phyloP scores from a whole-genome alignment of 92 coral and sea anemone genomes.

The Porites evermanni region DNA sequence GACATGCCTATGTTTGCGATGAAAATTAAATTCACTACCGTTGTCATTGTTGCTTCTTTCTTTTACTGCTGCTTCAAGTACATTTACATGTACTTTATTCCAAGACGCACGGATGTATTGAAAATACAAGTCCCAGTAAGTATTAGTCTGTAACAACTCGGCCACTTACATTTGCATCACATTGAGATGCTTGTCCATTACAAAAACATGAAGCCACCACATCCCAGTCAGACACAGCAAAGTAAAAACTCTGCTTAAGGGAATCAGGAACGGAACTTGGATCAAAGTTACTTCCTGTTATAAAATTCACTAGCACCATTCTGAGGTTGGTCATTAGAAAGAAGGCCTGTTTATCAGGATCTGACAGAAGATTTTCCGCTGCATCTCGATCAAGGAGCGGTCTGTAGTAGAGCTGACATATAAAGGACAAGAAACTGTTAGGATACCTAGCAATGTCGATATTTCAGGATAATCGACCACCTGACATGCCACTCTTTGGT shows the following conservation, averaged over 20 bases:
- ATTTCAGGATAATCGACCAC: too few species aligned
- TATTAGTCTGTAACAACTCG: not conserved
- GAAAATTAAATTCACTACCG: too few species aligned
- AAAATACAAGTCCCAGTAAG: too few species aligned
- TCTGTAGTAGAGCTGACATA: slow-evolving; percentile 33
- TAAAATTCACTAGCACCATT: slow-evolving; percentile 73
- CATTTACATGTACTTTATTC: too few species aligned
- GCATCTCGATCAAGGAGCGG: slow-evolving; percentile 71
- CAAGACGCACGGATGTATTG: too few species aligned
- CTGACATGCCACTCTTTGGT: too few species aligned
- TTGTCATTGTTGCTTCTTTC: too few species aligned
- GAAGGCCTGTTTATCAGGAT: slow-evolving; percentile 60
- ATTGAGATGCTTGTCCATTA: slow-evolving; percentile 88
- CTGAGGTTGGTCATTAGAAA: slow-evolving; percentile 87
- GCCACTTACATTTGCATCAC: slow-evolving; percentile 65
- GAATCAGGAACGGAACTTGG: slow-evolving; percentile 34
- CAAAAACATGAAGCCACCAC: slow-evolving; percentile 85
- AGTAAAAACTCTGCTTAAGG: slow-evolving; percentile 63
- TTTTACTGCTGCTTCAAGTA: too few species aligned
- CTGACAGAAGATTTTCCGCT: slow-evolving; percentile 29
- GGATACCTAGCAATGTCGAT: not conserved
- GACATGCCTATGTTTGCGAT: too few species aligned
- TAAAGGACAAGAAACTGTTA: not conserved
- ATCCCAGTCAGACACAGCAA: slow-evolving; percentile 85
- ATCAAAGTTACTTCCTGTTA: slow-evolving; percentile 55